phyloP scores from a whole-genome alignment of 2,797 vertebrate species.

The Sebastes alutus region DNA sequence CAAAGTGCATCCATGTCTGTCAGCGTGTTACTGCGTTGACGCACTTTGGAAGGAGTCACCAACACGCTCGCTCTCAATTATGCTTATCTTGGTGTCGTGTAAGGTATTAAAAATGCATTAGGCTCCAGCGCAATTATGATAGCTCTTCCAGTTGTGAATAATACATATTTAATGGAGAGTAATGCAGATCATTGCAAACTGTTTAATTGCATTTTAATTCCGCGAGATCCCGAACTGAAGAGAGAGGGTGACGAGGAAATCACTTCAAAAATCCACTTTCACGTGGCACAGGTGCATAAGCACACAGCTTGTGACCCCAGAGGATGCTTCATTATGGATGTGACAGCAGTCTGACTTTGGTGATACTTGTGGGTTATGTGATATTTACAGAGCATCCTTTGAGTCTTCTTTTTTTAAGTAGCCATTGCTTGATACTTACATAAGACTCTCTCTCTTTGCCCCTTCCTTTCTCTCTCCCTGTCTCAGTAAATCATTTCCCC shows the following conservation, averaged over 20 bases:
- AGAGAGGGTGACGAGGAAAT: constrained; percentile 16
- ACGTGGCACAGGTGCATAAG: background rate
- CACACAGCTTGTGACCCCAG: constrained; percentile 18
- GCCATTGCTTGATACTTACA: constrained; percentile 67
- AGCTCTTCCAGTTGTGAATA: constrained; percentile 65
- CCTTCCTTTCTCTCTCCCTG: constrained; percentile 48
- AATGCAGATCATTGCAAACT: constrained; percentile 63
- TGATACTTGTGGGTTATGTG: constrained; percentile 31
- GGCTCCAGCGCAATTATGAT: constrained; percentile 62
- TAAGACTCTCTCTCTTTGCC: constrained; percentile 62
- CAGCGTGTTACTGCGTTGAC: constrained; percentile 30
- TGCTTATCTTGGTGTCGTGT: constrained; percentile 59
- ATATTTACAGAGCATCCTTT: constrained; percentile 51
- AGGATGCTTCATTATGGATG: constrained; percentile 17
- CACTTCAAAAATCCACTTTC: constrained; percentile 10
- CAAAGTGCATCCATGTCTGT: constrained; percentile 44
- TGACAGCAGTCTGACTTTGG: constrained; percentile 32
- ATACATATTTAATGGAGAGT: constrained; percentile 73
- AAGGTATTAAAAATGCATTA: constrained; percentile 80
- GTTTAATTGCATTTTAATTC: constrained; percentile 73
- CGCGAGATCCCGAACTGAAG: background rate
- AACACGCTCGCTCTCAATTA: constrained; percentile 56
- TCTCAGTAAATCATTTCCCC: constrained; percentile 75
- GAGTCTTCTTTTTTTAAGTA: constrained; percentile 20
- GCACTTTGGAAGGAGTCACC: constrained; percentile 46